Evolutionary conservation across 1,140 invertebrate species (phyloP), one percentile per base, ranked within the genome.

Genomic region (Anastrepha obliqua): DNA sequence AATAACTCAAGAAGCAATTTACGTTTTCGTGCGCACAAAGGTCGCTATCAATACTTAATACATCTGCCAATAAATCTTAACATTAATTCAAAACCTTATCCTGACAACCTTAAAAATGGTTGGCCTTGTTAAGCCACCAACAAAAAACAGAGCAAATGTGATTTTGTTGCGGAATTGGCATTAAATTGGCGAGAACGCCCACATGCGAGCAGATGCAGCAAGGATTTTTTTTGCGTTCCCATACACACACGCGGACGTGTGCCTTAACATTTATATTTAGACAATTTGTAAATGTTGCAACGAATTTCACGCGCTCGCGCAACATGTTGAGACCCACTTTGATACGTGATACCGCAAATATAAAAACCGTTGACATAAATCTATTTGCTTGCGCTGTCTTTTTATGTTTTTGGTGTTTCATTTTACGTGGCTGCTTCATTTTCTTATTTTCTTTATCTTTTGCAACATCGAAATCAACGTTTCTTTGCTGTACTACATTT

Each of bases 291-390:
- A n/a, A 47, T 74, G 65, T 74, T 74, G 39, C 39, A 74, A n/a
- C 39, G 44, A 74, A 74, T 47, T 70, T 70, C 39, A 29, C 65
- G 20, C 39, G 20, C 39, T 70, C 44, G 70, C 17, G 44, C 42
- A 74, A 74, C 70, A 74, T 51, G 70, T 74, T 74, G 70, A 74
- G 39, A 42, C 44, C 70, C 44, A 74, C 70, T 74, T 74, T 74
- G 70, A 47, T 17, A 74, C 70, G 70, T 74, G 70, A 17, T 74
- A 74, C 70, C 70, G 70, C 70, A 74, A 74, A 74, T n/a, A 47
- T 44, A 74, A 74, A 74, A 74, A 74, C 47, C 17, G 70, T 74
- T 74, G 70, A 74, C 70, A 74, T 74, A 74, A 74, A 74, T 74
- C 70, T 74, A 74, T 74, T 74, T 29, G 70, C 47, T 74, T 47